Evolutionary conservation across 1,140 invertebrate genomes (phyloP), one percentile per base, ranked within the genome.

Genomic region (Ceratina japonica): DNA sequence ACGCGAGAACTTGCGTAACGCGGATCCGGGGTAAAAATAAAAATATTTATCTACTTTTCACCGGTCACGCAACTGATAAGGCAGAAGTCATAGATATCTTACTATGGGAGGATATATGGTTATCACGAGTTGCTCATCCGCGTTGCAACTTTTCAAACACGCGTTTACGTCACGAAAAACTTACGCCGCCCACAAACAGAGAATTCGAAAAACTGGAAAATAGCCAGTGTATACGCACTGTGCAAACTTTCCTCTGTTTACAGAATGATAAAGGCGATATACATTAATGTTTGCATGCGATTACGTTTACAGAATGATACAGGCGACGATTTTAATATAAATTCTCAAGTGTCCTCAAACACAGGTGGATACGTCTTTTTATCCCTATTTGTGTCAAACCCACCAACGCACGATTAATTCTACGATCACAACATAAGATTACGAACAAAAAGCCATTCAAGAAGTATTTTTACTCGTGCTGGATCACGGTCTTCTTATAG

Each of bases 91-190:
- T 71, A 78, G 61, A 77, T 68, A 51, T 24, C 1, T 31, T 12
- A 15, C 56, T 49, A 31, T 54, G 61, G 56, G 51, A 83, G 73
- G 69, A 16, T 64, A n/a, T n/a, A 74, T 10, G 37, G 20, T 61
- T 83, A 83, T 82, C 65, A 22, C 22, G 0, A 16, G 12, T 59
- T 44, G 71, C 82, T 74, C 37, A 16, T 62, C 13, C 4, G n/a
- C n/a, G n/a, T n/a, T n/a, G n/a, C n/a, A n/a, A 62, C 18, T n/a
- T 52, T 44, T 24, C 24, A 20, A 4, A 13, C 3, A 27, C 27
- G 5, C 7, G 61, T 18, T 61, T 44, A 4, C 8, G 24, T 31
- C 2, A 24, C 0, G n/a, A 54, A 15, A n/a, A 54, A 69, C 12
- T 69, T 27, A 31, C 51, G 27, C 12, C 5, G 24, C n/a, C n/a